Percentiles rank a stretch among this genome's conserved stretches.
phyloP scores from a whole-genome alignment of 2,797 vertebrate species.

The Xerus rutilus region DNA sequence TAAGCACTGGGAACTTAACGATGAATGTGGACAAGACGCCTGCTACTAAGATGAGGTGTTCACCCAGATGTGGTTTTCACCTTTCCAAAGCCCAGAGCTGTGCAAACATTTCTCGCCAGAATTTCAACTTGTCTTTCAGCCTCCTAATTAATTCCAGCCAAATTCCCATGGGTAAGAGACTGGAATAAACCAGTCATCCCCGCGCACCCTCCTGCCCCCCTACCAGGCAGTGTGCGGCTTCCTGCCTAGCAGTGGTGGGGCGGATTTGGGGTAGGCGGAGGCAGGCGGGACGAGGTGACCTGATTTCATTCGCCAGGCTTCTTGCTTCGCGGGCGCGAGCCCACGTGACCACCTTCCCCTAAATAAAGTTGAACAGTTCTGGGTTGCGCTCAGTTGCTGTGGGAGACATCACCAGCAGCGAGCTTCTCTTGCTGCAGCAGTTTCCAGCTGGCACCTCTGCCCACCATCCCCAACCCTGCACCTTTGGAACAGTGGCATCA shows the following conservation, averaged over 20 bases:
- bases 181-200: not conserved
- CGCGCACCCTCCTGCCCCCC: not conserved
- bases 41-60: not conserved
- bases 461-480: not conserved
- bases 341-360: slow-evolving; percentile 30
- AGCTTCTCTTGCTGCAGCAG: not conserved
- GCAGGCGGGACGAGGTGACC: not conserved
- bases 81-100: not conserved
- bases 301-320: not conserved
- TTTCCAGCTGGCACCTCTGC: not conserved
- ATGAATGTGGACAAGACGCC: not conserved
- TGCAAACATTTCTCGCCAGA: not conserved
- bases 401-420: not conserved
- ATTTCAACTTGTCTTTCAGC: not conserved
- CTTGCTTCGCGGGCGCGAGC: not conserved
- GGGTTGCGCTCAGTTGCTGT: slow-evolving; percentile 4
- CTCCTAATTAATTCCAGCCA: not conserved
- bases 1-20: not conserved
- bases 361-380: slow-evolving; percentile 58
- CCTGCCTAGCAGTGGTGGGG: not conserved
- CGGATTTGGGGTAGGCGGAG: not conserved
- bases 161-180: not conserved
- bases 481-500: not conserved
- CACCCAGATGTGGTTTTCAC: not conserved
- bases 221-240: not conserved